A percentile compares a stretch with the other conserved stretches of the same genome.
phyloP scores from a whole-genome alignment of 2,797 vertebrate genomes.

The Cynodonichthys magdalenae region DNA sequence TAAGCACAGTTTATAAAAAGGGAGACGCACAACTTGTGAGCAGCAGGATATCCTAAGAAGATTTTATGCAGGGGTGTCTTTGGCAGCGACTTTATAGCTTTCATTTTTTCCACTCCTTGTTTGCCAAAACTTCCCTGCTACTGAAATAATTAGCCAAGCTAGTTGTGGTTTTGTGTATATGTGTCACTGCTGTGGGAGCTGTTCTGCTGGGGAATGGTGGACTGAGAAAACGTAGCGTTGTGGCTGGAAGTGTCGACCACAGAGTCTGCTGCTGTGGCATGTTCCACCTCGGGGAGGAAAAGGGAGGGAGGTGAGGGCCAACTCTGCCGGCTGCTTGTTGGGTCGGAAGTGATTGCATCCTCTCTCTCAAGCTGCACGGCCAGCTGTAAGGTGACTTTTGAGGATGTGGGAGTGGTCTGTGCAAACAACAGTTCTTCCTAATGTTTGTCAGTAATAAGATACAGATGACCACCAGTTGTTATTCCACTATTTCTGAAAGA shows the following conservation, averaged over 20 bases:
- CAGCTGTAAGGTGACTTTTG: conserved; percentile 73
- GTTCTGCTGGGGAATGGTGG: conserved; percentile 61
- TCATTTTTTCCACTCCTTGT: conserved; percentile 30
- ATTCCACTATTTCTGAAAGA: conserved; percentile 1
- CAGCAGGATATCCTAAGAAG: conserved; percentile 55
- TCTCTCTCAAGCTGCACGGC: conserved; percentile 59
- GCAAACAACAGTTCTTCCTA: conserved; percentile 38
- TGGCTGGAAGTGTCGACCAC: conserved; percentile 52
- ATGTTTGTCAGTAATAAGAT: conserved; percentile 13
- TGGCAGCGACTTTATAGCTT: conserved; percentile 49
- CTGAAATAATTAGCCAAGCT: conserved; percentile 65
- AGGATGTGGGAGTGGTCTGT: conserved; percentile 69
- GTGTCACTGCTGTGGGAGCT: conserved; percentile 45
- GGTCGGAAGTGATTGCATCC: conserved; percentile 80
- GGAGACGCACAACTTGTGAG: conserved; percentile 49
- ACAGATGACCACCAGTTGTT: too few species aligned
- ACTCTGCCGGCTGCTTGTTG: conserved; percentile 52
- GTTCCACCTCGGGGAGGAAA: conserved; percentile 68
- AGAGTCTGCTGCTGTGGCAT: conserved; percentile 61
- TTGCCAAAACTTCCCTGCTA: conserved; percentile 54
- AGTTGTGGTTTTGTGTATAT: conserved; percentile 33
- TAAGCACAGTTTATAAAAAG: conserved; percentile 52
- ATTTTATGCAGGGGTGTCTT: conserved; percentile 59
- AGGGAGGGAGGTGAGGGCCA: conserved; percentile 54
- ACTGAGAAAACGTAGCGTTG: conserved; percentile 64